Evolutionary conservation across 1,140 invertebrate species (phyloP).

Genomic region (Psilanteris sp.): DNA sequence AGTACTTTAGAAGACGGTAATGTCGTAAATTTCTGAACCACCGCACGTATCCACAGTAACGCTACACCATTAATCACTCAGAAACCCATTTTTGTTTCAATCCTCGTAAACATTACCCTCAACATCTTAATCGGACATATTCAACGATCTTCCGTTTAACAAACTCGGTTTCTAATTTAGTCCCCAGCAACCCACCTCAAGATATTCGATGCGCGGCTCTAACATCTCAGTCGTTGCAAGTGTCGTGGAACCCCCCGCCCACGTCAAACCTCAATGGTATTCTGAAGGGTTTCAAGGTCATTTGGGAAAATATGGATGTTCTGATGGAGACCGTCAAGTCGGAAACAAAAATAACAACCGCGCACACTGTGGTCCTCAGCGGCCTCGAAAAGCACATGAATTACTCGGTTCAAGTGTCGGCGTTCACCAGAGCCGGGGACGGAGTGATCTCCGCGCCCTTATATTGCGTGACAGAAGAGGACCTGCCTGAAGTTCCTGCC

Average conservation of each 20-base stretch:
- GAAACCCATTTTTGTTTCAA: too few relatives aligned
- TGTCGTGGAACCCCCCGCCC: slow-evolving; percentile 92
- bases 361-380: slow-evolving; percentile 84
- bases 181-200: slow-evolving; percentile 89
- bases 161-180: slow-evolving; percentile 76
- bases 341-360: slow-evolving; percentile 84
- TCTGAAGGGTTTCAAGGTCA: slow-evolving; percentile 92
- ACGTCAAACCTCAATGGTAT: slow-evolving; percentile 90
- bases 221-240: slow-evolving; percentile 90
- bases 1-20: slow-evolving; percentile 94
- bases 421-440: slow-evolving; percentile 93
- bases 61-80: too few relatives aligned
- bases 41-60: too few relatives aligned
- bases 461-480: slow-evolving; percentile 94
- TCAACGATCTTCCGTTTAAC: too few relatives aligned
- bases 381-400: slow-evolving; percentile 92
- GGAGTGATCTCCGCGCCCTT: slow-evolving; percentile 90
- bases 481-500: slow-evolving; percentile 92
- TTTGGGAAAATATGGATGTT: slow-evolving; percentile 82
- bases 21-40: slow-evolving; percentile 45
- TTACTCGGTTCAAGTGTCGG: slow-evolving; percentile 92
- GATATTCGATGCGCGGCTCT: slow-evolving; percentile 88
- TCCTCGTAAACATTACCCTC: too few relatives aligned
- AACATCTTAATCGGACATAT: too few relatives aligned
- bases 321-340: slow-evolving; percentile 72